Base-by-base conservation (phyloP, 2,888 invertebrate genomes). In the Catonia carolina region DNA sequence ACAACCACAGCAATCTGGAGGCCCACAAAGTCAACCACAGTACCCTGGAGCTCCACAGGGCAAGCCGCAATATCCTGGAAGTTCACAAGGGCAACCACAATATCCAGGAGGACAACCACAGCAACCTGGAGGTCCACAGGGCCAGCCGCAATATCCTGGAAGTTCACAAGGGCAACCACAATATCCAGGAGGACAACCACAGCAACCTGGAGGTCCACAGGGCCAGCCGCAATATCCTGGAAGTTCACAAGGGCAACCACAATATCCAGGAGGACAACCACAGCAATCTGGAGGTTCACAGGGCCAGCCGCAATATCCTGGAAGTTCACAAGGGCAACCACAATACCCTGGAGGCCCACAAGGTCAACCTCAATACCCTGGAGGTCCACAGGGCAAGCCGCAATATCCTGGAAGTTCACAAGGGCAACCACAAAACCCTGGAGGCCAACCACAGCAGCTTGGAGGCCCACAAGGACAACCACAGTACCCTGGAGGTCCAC, bases 281-380 rank as follows among this genome's bases (percentile, higher is more conserved):
- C 56, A 18, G 56, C 64, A 62, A 53, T 60, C 63, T 17, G 39
- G 41, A 17, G 74, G 74, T 6, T 70, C 72, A 4, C 67, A 72
- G 12, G 70, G 70, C 27, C 70, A 72, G 50, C 69, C 63, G 61
- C 62, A 63, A 61, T 52, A 57, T 48, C 59, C 55, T 64, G 59
- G 65, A 60, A 56, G 57, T 60, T 62, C 64, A 27, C 37, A 49
- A 61, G 66, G 58, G 65, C 67, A 61, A 71, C 73, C 18, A 68
- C 69, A 15, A 69, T 55, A 50, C 27, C 51, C 23, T 37, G 53
- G 37, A 31, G 53, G 67, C 68, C 1, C 76, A 78, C n/a, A n/a
- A n/a, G n/a, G n/a, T n/a, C 41, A 15, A 20, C 33, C 18, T 18
- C 41, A 41, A 41, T 41, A 41, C 22, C 41, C 41, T 22, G 22